phyloP scores from a whole-genome alignment of 1,140 invertebrate genomes.

The Drosophila saltans region DNA sequence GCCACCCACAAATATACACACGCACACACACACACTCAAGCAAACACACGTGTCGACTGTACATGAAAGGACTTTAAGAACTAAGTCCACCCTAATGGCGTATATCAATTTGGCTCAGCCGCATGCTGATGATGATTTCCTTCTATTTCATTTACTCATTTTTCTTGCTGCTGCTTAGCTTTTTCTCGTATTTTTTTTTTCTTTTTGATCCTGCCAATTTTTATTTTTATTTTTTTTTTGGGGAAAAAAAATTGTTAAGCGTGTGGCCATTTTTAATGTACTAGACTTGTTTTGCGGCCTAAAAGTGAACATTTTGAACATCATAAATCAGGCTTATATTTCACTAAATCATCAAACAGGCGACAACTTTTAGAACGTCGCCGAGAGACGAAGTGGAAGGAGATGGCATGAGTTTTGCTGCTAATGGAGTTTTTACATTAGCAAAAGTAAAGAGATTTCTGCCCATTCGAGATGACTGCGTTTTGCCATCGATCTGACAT shows the following conservation, averaged over 20 bases:
- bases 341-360: conserved; percentile 78
- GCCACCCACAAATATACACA: conserved; percentile 26
- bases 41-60: conserved; percentile 35
- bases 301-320: conserved; percentile 53
- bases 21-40: conserved; percentile 29
- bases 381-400: conserved; percentile 23
- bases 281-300: conserved; percentile 54
- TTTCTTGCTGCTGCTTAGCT: conserved; percentile 9
- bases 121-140: conserved; percentile 52
- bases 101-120: conserved; percentile 80
- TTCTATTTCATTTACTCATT: conserved; percentile 35
- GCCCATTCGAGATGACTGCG: conserved; percentile 33
- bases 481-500: neutral
- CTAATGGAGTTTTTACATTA: conserved; percentile 79
- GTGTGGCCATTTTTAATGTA: conserved; percentile 60
- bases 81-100: conserved; percentile 75
- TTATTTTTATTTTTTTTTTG: conserved; percentile 34
- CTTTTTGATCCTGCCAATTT: conserved; percentile 47
- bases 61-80: conserved; percentile 8
- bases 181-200: conserved; percentile 22
- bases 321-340: conserved; percentile 83
- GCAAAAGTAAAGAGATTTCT: conserved; percentile 48
- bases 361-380: conserved; percentile 58
- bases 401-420: conserved; percentile 57
- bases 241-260: conserved; percentile 28